phyloP scores from a whole-genome alignment of 35 echinoderm and acorn worm genomes.

The Stichopus chloronotus region DNA sequence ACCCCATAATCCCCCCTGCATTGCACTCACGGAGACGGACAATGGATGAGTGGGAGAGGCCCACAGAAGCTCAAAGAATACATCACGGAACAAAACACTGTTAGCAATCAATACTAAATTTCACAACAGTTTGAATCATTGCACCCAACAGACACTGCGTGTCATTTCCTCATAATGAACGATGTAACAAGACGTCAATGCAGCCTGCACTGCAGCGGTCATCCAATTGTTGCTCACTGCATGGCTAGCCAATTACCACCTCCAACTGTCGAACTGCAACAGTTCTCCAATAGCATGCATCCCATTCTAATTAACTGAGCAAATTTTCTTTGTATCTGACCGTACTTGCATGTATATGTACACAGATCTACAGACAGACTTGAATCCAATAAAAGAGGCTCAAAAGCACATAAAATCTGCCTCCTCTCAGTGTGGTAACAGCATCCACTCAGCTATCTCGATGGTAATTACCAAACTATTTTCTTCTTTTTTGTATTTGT shows the following conservation, averaged over 20 bases:
- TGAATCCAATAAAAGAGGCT: no score
- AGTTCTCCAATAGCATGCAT: no score
- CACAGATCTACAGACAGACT: no score
- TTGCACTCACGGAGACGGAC: neutral
- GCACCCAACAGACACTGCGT: neutral
- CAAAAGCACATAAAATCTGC: no score
- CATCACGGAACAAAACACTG: neutral
- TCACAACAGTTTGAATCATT: neutral
- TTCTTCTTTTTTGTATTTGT: no score
- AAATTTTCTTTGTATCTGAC: no score
- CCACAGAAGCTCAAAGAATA: neutral
- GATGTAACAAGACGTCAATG: neutral
- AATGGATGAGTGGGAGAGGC: neutral
- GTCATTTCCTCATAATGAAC: neutral
- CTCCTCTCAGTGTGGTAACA: no score
- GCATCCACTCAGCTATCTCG: no score
- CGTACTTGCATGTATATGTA: no score
- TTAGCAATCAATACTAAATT: slow-evolving; percentile 12
- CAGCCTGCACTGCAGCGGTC: neutral
- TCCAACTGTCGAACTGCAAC: neutral
- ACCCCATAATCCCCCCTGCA: neutral
- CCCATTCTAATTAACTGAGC: no score
- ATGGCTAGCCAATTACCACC: slow-evolving; percentile 21
- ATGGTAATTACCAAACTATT: no score
- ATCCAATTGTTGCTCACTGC: neutral